Conservation (phyloP, 2,888 invertebrate genomes). For the Chrysolina haemoptera region DNA sequence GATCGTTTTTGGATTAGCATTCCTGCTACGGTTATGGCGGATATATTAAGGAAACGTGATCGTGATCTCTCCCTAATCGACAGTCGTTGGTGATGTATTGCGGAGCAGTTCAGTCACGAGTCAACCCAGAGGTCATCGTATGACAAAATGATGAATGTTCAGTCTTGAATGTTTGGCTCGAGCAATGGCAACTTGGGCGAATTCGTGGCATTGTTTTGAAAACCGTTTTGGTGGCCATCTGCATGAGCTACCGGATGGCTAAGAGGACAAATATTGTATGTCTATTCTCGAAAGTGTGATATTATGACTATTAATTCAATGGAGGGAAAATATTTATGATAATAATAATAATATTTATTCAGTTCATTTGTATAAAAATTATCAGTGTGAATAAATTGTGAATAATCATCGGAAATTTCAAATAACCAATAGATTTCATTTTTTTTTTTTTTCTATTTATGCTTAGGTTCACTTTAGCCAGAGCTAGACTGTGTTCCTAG, state of each 20-base stretch:
- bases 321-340: too few relatives aligned
- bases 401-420: too few relatives aligned
- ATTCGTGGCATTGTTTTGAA: background rate
- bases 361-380: too few relatives aligned
- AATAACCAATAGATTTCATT: too few relatives aligned
- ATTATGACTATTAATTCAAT: too few relatives aligned
- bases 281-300: too few relatives aligned
- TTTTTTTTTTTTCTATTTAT: too few relatives aligned
- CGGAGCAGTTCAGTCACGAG: conserved; percentile 58
- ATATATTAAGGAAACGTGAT: conserved; percentile 58
- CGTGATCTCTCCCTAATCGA: conserved; percentile 61
- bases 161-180: conserved; percentile 6
- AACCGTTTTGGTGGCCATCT: background rate
- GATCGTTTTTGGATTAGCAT: conserved; percentile 52
- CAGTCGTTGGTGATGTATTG: conserved; percentile 57
- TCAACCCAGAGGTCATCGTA: conserved; percentile 52
- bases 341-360: too few relatives aligned
- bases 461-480: too few relatives aligned
- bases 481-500: too few relatives aligned
- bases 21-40: conserved; percentile 52
- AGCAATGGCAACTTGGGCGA: conserved; percentile 4
- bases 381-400: too few relatives aligned
- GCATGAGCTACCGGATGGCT: conserved; percentile 1
- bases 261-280: too few relatives aligned
- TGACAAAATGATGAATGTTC: conserved; percentile 36